Base-by-base conservation (phyloP, 2,888 invertebrate genomes). In the Podotricha telesiphe region DNA sequence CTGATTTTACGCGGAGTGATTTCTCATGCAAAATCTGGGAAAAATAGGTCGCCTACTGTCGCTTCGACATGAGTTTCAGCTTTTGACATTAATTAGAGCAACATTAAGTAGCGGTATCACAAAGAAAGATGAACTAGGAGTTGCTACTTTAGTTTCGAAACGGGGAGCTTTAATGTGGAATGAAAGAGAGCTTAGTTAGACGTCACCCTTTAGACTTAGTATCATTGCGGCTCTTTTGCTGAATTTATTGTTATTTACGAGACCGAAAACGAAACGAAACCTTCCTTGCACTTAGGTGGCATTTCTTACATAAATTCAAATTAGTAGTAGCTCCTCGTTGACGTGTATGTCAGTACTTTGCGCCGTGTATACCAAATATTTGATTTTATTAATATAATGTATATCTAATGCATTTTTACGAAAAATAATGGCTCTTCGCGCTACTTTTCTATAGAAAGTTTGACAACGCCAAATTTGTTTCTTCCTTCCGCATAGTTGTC, bases 1-100 rank as follows among this genome's bases (percentile, higher is more conserved):
- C 56, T 47, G 65, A 67, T 70, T 68, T 70, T 72, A 68, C 51
- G 56, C 58, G 69, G 22, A 72, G 67, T 70, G 50, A 70, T 59
- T 59, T 53, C 58, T 40, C 20, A 47, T 48, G 55, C 17, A 34
- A 47, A 50, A 15, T 19, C 40, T 50, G 17, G 34, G 19, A 61
- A 59, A 66, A 58, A 58, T 67, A 28, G 59, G 50, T 42, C 48
- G 56, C 15, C 50, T 17, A 13, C 45, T 61, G 45, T 13, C 28
- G 17, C 28, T 34, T 34, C 22, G 48, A 22, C 59, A 28, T 61
- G 51, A 28, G 51, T 51, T 61, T 51, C 17, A 67, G 51, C 28
- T 51, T 45, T 19, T 48, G 47, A 48, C 34, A 19, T 62, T 48
- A 48, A 62, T 62, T 62, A 62, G 48, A 17, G 47, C 37, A 34